Percentiles rank a stretch among this genome's conserved stretches.
Evolutionary conservation across 2,888 invertebrate species (phyloP).

Genomic region (Lathronympha strigana): DNA sequence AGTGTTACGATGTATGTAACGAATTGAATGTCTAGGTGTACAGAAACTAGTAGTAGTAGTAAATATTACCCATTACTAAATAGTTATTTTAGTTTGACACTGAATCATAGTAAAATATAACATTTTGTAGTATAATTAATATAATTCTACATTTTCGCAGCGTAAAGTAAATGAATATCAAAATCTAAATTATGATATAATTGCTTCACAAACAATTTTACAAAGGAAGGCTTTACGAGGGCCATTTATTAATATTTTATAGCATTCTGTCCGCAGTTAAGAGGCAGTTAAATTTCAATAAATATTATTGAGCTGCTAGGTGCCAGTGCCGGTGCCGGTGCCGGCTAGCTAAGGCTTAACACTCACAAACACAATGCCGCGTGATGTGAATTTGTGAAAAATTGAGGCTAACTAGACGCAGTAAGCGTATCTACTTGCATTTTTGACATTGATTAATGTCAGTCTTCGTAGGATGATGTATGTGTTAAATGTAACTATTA

Average conservation of each 20-base stretch:
- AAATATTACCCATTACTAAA: too few relatives aligned
- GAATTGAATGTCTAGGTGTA: too few relatives aligned
- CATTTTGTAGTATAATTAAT: too few relatives aligned
- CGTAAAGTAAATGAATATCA: too few relatives aligned
- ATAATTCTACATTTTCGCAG: too few relatives aligned
- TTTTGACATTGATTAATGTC: neutral
- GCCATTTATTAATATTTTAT: neutral
- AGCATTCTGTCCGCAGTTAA: neutral
- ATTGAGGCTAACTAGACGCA: conserved; percentile 1
- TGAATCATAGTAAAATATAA: too few relatives aligned
- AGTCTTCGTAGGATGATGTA: neutral
- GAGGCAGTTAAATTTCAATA: conserved; percentile 2
- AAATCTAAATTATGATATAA: too few relatives aligned
- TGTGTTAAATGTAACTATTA: neutral
- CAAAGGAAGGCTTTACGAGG: neutral
- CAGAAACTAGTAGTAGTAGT: too few relatives aligned
- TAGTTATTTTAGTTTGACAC: too few relatives aligned
- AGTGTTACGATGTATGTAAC: too few relatives aligned
- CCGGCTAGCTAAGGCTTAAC: neutral
- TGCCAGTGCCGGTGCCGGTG: neutral
- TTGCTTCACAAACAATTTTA: neutral
- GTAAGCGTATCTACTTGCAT: neutral
- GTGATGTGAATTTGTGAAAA: conserved; percentile 16
- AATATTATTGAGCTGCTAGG: neutral
- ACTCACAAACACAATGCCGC: conserved; percentile 7